Conservation (phyloP, 2,797 vertebrate genomes). For the Esox masquinongy region DNA sequence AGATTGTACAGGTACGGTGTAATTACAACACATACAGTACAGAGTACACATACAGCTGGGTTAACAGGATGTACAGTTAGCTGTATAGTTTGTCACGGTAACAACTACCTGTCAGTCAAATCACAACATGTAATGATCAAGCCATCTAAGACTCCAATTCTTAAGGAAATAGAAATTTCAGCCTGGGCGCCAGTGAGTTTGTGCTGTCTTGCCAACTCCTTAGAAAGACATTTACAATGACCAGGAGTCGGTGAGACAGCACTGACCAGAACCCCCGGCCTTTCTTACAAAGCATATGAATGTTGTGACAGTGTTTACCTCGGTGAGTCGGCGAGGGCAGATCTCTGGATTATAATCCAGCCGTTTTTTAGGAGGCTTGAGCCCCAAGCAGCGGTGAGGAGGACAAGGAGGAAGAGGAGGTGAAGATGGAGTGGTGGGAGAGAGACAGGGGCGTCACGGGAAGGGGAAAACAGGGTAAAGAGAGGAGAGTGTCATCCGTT, state of each 20-base stretch:
- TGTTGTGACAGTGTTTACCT: slow-evolving; percentile 86
- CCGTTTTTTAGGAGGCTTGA: slow-evolving; percentile 99
- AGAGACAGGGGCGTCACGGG: slow-evolving; percentile 88
- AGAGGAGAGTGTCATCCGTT: slow-evolving; percentile 88
- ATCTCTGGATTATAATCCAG: slow-evolving; percentile 99
- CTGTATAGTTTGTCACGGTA: neutral
- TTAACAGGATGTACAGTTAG: neutral
- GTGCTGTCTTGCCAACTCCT: neutral
- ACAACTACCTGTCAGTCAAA: neutral
- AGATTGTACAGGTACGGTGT: neutral
- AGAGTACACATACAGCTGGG: neutral
- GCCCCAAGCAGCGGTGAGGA: slow-evolving; percentile 74
- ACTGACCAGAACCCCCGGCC: neutral
- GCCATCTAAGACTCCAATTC: neutral
- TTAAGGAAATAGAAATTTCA: neutral
- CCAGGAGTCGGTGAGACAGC: neutral
- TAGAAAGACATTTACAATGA: neutral
- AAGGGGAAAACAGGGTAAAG: slow-evolving; percentile 84
- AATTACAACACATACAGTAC: neutral
- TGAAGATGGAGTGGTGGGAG: slow-evolving; percentile 80
- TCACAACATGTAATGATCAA: neutral
- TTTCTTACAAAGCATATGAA: slow-evolving; percentile 1
- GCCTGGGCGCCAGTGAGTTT: neutral
- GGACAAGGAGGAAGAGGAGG: slow-evolving; percentile 69
- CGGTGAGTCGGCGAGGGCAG: slow-evolving; percentile 86